phyloP scores from a whole-genome alignment of 35 echinoderm and acorn worm species.

The Ptychodera flava region DNA sequence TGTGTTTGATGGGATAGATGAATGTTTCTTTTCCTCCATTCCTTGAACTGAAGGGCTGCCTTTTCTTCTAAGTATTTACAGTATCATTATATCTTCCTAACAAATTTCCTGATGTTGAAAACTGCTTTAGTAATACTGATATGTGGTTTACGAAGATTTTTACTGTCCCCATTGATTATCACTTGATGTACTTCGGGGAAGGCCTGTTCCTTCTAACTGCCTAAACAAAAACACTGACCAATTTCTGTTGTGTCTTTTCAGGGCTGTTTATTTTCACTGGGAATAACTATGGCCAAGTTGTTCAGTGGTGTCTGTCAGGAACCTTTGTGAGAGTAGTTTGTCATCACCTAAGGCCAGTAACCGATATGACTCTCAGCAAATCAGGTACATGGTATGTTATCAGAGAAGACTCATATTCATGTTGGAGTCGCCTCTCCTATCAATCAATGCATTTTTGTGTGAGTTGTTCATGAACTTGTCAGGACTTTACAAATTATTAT shows the following conservation, averaged over 20 bases:
- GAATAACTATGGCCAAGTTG: not conserved
- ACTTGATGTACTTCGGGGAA: not conserved
- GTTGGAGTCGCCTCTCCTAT: no score
- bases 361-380: not conserved
- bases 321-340: not conserved
- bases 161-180: not conserved
- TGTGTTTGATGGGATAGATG: no score
- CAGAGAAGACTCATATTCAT: no score
- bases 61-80: no score
- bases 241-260: not conserved
- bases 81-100: no score
- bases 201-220: no score
- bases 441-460: no score
- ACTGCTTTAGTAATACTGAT: not conserved
- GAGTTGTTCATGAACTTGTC: no score
- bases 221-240: not conserved
- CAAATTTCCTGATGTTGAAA: not conserved
- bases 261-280: not conserved
- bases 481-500: no score
- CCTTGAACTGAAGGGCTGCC: no score
- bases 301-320: not conserved
- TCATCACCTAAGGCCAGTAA: not conserved
- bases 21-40: no score
- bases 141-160: not conserved
- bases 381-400: not conserved